Evolutionary conservation across 2,113 vertebrate genomes (phyloP).

Genomic region (Vanacampus margaritifer): DNA sequence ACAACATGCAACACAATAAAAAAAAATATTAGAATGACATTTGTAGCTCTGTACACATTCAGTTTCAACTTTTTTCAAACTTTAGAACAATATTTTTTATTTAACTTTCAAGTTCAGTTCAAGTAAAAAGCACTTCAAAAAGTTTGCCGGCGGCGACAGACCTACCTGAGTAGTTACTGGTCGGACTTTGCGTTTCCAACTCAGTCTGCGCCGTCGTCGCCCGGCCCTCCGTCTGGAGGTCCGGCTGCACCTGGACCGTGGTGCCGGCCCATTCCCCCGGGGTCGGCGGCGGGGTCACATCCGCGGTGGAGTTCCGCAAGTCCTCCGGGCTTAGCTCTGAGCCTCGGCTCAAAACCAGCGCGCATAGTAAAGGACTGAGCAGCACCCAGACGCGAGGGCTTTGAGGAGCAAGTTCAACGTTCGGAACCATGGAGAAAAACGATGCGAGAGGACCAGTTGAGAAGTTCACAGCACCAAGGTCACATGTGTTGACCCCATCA

Average conservation of each 20-base stretch:
- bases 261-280: constrained; percentile 35
- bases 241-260: constrained; percentile 42
- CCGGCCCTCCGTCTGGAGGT: constrained; percentile 54
- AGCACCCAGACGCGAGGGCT: constrained; percentile 31
- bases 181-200: constrained; percentile 32
- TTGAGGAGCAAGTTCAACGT: neutral
- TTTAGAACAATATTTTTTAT: neutral
- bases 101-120: neutral
- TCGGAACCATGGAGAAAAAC: constrained; percentile 38
- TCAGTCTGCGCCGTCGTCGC: constrained; percentile 9
- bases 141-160: neutral
- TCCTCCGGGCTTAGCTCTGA: constrained; percentile 35
- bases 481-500: constrained; percentile 14
- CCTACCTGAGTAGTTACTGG: constrained; percentile 71
- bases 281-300: neutral
- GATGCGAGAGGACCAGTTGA: neutral
- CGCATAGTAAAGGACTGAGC: constrained; percentile 38
- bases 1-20: neutral
- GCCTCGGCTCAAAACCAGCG: constrained; percentile 23
- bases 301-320: neutral
- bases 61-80: no score
- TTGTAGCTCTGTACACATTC: no score
- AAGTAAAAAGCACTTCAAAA: neutral
- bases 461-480: constrained; percentile 38
- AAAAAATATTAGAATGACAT: no score